A percentile compares a stretch with the other conserved stretches of the same genome.
These are phyloP conservation scores for Manis crassicaudata DNA, from an alignment of 2,797 vertebrate species.

Conservation along the genomic window DNA sequence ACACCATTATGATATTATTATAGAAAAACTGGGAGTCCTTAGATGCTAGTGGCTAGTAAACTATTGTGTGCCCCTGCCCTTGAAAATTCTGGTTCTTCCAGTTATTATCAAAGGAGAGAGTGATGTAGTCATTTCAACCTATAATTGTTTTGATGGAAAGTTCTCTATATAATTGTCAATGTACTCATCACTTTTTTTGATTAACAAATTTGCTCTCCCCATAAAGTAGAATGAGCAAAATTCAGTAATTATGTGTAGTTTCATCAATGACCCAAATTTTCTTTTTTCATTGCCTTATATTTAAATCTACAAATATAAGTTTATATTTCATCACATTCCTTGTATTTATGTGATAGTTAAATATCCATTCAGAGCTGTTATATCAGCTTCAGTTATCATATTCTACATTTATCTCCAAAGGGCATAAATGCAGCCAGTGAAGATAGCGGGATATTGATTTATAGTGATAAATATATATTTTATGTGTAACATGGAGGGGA, in stretches of 20 bases:
- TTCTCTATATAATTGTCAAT: neutral
- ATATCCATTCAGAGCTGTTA: slow-evolving; percentile 28
- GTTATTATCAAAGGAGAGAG: neutral
- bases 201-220: neutral
- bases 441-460: slow-evolving; percentile 77
- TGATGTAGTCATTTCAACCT: neutral
- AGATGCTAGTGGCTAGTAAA: slow-evolving; percentile 67
- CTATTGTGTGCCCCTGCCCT: neutral
- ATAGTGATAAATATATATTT: slow-evolving; percentile 74
- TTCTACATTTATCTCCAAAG: slow-evolving; percentile 60
- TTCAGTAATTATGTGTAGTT: neutral
- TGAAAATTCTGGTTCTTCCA: slow-evolving; percentile 34
- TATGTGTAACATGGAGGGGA: slow-evolving; percentile 61
- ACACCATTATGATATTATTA: slow-evolving; percentile 70
- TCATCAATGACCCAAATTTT: accelerated
- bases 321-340: slow-evolving; percentile 4
- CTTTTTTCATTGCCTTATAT: slow-evolving; percentile 10
- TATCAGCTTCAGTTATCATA: slow-evolving; percentile 42
- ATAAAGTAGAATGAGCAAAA: neutral
- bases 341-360: slow-evolving; percentile 16
- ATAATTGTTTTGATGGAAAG: neutral
- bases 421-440: slow-evolving; percentile 51
- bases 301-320: slow-evolving; percentile 23
- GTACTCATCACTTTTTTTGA: neutral
- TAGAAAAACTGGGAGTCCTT: slow-evolving; percentile 61